These are phyloP conservation scores for Urocynchramus pylzowi DNA, from an alignment of 2,113 vertebrate species.

Conservation along the genomic window DNA sequence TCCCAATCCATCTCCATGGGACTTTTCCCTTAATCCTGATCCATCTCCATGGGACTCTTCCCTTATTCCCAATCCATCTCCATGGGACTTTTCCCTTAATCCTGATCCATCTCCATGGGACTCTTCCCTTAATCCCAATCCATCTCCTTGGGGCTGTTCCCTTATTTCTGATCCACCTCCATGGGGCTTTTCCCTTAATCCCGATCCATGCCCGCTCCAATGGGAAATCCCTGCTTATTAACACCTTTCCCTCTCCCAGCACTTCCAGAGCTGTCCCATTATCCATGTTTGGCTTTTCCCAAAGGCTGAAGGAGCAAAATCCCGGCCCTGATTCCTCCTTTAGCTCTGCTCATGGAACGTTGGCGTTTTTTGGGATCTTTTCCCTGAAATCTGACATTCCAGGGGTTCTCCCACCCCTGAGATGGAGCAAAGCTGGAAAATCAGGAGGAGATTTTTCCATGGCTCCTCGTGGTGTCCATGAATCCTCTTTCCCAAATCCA, in stretches of 20 bases:
- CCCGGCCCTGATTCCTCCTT: background rate
- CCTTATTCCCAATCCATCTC: conserved; percentile 33
- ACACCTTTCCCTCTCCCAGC: conserved; percentile 45
- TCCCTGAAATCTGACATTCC: accelerated
- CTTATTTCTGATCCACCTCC: conserved; percentile 14
- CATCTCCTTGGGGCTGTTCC: background rate
- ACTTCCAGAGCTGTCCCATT: background rate
- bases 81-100: background rate
- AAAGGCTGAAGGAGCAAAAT: background rate
- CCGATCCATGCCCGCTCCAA: background rate
- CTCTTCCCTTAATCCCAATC: background rate
- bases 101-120: background rate
- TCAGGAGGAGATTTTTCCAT: background rate
- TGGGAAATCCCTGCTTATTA: conserved; percentile 67
- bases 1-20: background rate
- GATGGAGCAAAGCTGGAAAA: background rate
- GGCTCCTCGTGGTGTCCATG: accelerated
- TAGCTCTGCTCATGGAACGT: accelerated
- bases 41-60: background rate
- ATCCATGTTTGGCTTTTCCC: background rate
- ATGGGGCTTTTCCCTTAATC: background rate
- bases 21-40: background rate
- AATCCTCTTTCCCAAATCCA: background rate
- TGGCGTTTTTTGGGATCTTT: accelerated
- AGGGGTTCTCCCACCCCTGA: accelerated